phyloP scores from a whole-genome alignment of 2,113 vertebrate genomes.

The Oreochromis niloticus region DNA sequence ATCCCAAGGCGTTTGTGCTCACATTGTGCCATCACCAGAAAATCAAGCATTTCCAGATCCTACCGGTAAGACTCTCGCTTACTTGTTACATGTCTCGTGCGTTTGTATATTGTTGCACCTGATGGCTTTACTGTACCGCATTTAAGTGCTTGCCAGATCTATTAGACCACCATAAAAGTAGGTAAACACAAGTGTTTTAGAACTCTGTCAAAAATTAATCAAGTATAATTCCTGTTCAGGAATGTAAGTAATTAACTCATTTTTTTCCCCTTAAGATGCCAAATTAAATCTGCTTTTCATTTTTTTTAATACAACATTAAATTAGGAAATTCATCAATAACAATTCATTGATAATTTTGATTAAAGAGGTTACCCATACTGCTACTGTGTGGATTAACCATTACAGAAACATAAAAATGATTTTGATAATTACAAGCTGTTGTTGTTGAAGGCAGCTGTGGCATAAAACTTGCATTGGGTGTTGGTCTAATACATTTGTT shows the following conservation, averaged over 20 bases:
- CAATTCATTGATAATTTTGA: neutral
- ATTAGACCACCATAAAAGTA: neutral
- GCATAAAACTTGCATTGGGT: neutral
- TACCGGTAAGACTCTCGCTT: slow-evolving; percentile 76
- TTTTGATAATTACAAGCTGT: neutral
- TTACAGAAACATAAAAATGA: neutral
- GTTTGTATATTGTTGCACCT: neutral
- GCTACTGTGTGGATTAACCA: neutral
- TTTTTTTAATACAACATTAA: neutral
- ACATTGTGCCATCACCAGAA: slow-evolving; percentile 98
- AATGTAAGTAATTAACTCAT: neutral
- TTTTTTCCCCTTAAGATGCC: neutral
- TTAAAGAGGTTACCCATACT: neutral
- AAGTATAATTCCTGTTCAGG: neutral
- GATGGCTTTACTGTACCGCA: neutral
- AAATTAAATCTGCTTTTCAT: neutral
- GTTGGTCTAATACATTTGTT: neutral
- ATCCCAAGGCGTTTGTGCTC: slow-evolving; percentile 97
- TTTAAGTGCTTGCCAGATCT: neutral
- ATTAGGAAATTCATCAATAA: neutral
- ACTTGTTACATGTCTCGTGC: neutral
- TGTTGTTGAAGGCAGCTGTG: neutral
- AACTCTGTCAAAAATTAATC: neutral
- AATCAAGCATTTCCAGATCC: slow-evolving; percentile 98
- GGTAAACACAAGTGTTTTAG: neutral